These are phyloP conservation scores for Sphaeridia pumilis DNA, from an alignment of 2,888 invertebrate species.

Conservation along the genomic window DNA sequence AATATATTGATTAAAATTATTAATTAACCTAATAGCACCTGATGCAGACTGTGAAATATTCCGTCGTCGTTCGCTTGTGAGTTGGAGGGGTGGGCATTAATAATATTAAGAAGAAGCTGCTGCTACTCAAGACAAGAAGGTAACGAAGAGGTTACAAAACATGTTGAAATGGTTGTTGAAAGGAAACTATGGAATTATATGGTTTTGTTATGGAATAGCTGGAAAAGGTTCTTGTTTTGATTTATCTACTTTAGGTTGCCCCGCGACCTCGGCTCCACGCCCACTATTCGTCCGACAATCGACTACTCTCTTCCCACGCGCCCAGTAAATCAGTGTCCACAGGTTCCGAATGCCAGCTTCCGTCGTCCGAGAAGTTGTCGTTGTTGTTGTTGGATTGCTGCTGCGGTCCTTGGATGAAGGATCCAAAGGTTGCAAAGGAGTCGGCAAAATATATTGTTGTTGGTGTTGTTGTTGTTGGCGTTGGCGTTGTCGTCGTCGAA, in stretches of 20 bases:
- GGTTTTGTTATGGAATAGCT: too few relatives aligned
- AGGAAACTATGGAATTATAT: too few relatives aligned
- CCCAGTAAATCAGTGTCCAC: constrained; percentile 24
- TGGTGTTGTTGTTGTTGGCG: background rate
- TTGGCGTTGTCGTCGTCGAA: constrained; percentile 9
- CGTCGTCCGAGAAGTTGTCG: background rate
- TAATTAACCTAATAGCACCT: constrained; percentile 1
- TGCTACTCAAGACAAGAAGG: too few relatives aligned
- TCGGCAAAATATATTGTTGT: background rate
- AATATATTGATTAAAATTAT: background rate
- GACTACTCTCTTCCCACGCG: constrained; percentile 22
- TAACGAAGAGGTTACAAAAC: too few relatives aligned
- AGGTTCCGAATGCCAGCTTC: constrained; percentile 29
- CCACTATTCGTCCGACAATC: constrained; percentile 1
- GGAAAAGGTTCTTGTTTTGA: too few relatives aligned
- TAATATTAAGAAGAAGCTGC: too few relatives aligned
- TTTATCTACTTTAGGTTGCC: too few relatives aligned
- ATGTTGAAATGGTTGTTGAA: too few relatives aligned
- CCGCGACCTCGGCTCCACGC: background rate
- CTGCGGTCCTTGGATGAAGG: too few relatives aligned
- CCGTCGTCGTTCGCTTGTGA: background rate
- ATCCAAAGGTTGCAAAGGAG: too few relatives aligned
- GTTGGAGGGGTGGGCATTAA: too few relatives aligned
- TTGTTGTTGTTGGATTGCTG: too few relatives aligned
- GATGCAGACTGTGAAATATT: background rate